A percentile compares a stretch with the other conserved stretches of the same genome.
These are phyloP conservation scores for Triplophysa dalaica DNA, from an alignment of 2,113 vertebrate species.

Conservation along the genomic window DNA sequence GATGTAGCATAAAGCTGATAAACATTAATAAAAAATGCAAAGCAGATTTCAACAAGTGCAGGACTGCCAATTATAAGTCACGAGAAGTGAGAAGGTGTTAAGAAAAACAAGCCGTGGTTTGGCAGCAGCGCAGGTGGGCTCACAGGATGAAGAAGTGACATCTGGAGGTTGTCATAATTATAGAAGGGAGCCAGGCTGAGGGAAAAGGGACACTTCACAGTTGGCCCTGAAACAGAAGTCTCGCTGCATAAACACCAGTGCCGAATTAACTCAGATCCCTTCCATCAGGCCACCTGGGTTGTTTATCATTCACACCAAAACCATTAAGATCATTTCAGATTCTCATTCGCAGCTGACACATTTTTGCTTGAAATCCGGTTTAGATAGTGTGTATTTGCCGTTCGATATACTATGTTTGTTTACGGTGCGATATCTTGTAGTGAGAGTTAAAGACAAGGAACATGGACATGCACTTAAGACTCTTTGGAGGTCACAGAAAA, in stretches of 20 bases:
- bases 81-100: neutral
- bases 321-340: constrained; percentile 17
- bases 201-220: constrained; percentile 60
- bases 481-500: too few species aligned
- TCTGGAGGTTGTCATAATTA: constrained; percentile 71
- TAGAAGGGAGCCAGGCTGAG: constrained; percentile 56
- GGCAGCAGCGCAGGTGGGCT: constrained; percentile 37
- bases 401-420: neutral
- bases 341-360: constrained; percentile 1
- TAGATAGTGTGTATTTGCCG: neutral
- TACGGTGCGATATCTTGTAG: too few species aligned
- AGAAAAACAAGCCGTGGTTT: neutral
- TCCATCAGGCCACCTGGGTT: constrained; percentile 42
- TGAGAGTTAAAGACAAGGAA: too few species aligned
- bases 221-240: constrained; percentile 66
- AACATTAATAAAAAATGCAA: neutral
- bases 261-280: constrained; percentile 53
- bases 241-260: constrained; percentile 63
- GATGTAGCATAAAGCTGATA: neutral
- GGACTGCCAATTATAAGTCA: neutral
- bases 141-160: constrained; percentile 65
- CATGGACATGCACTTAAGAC: too few species aligned
- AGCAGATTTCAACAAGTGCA: neutral
- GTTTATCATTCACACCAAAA: constrained; percentile 33
- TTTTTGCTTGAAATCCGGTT: neutral